Base-by-base conservation (phyloP, 2,113 vertebrate species). In the Sarotherodon lohbergeri region DNA sequence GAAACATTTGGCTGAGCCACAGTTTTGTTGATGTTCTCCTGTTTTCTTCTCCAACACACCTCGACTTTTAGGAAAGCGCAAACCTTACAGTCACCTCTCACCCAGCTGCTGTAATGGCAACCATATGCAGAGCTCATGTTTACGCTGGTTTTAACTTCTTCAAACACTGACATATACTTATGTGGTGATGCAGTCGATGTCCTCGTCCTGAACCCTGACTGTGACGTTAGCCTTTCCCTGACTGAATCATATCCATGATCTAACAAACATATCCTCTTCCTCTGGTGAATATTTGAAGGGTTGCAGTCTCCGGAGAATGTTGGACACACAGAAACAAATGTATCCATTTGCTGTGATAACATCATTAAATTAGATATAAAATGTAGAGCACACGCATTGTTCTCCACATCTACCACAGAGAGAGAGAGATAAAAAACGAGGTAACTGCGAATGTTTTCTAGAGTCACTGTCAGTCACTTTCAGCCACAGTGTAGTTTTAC, bases 181-280 rank as follows among this genome's bases (percentile, higher is more conserved):
- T 81, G 81, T 84, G 61, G 81, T 63, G 80, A 50, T 81, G 50
- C 78, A 63, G 73, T 27, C 39, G 52, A 27, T 68, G 87, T 56
- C 85, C 88, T 83, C 19, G 41, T n/a, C 56, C 6, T 90, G 83
- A 92, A 93, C 91, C 84, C 76, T 4, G 41, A 27, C 80, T 56
- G 39, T 91, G 82, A 93, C 59, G 68, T 76, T n/a, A 84, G 32
- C 19, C 34, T 57, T 10, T 54, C 32, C 80, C 34, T 84, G 83
- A 87, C 81, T 81, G 34, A 85, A 82, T 82, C 57, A 19, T 46
- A 78, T 55, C 22, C 54, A 80, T n/a, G 17, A 81, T 83, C 84
- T 82, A 88, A 89, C 86, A 90, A 81, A 88, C 79, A 36, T 81
- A 80, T 87, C 29, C 22, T 46, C 84, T 85, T 83, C 36, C 48